These are phyloP conservation scores for Psophia crepitans DNA, from an alignment of 2,113 vertebrate genomes.

Conservation along the genomic window DNA sequence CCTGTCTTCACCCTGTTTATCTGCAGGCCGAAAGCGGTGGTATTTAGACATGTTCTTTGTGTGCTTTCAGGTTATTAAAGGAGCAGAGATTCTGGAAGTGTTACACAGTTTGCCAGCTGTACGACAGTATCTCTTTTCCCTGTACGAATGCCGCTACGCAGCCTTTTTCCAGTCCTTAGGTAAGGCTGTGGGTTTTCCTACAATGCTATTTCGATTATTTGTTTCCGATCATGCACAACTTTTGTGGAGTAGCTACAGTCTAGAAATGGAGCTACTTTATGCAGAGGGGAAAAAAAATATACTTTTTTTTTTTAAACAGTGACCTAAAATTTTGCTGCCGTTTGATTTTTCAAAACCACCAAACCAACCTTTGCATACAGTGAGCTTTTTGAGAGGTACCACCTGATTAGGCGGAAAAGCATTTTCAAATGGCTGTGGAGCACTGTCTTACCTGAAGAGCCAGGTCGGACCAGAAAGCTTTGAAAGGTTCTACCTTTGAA, in stretches of 20 bases:
- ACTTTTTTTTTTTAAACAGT: neutral
- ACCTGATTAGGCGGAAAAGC: neutral
- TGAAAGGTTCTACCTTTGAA: neutral
- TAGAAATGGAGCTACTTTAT: neutral
- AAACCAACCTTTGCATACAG: neutral
- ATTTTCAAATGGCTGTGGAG: neutral
- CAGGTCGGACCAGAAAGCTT: neutral
- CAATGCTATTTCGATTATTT: neutral
- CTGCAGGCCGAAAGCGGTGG: neutral
- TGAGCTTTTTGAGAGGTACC: neutral
- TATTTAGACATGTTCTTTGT: neutral
- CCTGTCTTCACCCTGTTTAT: neutral
- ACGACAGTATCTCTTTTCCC: conserved; percentile 96
- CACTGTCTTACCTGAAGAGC: neutral
- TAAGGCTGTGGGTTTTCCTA: conserved; percentile 63
- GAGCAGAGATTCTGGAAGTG: conserved; percentile 96
- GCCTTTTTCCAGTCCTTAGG: conserved; percentile 95
- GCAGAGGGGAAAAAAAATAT: neutral
- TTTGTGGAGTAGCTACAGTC: neutral
- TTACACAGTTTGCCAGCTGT: conserved; percentile 90
- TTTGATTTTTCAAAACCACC: neutral
- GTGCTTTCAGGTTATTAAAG: conserved; percentile 90
- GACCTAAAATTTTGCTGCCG: neutral
- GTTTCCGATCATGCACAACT: neutral
- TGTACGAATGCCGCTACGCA: conserved; percentile 93